Evolutionary conservation across 30 jellyfish, hydroid and myxozoan genomes (phyloP), one percentile per base, ranked within the genome.

Genomic region (Cassiopea xamachana): DNA sequence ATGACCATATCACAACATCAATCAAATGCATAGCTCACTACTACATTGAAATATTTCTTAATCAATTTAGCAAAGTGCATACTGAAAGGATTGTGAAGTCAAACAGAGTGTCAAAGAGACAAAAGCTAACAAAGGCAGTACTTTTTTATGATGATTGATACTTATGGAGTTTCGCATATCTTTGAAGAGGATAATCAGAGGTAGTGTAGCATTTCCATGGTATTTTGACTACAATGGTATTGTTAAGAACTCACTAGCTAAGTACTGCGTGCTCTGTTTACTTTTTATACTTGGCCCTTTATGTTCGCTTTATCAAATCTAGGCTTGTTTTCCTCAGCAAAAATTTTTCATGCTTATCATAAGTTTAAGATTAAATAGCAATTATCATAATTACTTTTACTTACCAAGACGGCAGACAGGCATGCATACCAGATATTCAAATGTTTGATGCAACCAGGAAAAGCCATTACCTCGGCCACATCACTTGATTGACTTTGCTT

Each of bases 31-130:
- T 80, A 10, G 45, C 62, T n/a, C 58, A 27, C 16, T 59, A 8
- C 18, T 80, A 49, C 79, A n/a, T 80, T 15, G 67, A 60, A 14
- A 59, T 80, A 5, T 80, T 67, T 61, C 16, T 59, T 1, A 17
- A 55, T 61, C 89, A 78, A 48, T 78, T 78, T 19, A 48, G 87
- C 50, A 51, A 19, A 78, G 81, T 78, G 45, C 75, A 49, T n/a
- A 49, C 87, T 2, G 87, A 78, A 19, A 47, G 87, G 12, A 60
- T 78, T 49, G 75, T 1, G 0, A 78, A 78, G 75, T 76, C 0
- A 18, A 78, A 48, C 48, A 44, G 75, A 60, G 87, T 78, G 0
- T 47, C 75, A 46, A 51, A 19, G 73, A 51, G 74, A 47, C 67
- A 75, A 4, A 1, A 67, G 76, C 69, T 75, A 46, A 75, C 83